Percentiles rank a stretch among this genome's conserved stretches.
These are phyloP conservation scores for Aleiodes sp. DNA, from an alignment of 1,140 invertebrate species.

Conservation along the genomic window DNA sequence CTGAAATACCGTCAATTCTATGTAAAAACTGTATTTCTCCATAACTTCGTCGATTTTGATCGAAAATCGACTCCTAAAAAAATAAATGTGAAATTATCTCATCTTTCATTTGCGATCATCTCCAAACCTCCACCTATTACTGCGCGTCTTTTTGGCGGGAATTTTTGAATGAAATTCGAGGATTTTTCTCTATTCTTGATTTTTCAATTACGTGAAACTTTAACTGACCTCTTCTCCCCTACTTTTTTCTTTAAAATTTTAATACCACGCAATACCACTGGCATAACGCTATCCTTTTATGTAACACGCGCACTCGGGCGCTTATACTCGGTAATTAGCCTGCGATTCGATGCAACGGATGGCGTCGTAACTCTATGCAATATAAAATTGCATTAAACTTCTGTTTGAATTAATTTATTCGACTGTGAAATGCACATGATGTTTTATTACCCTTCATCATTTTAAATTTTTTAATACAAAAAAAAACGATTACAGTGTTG, in stretches of 20 bases:
- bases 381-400: conserved; percentile 39
- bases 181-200: no score
- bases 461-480: neutral
- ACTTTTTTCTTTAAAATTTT: neutral
- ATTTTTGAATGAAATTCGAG: no score
- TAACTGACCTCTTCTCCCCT: neutral
- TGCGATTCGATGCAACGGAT: conserved; percentile 36
- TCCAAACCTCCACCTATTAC: no score
- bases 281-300: conserved; percentile 36
- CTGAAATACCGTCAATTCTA: no score
- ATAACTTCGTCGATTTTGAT: no score
- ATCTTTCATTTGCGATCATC: no score
- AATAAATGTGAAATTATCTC: no score
- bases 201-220: neutral
- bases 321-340: conserved; percentile 46
- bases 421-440: neutral
- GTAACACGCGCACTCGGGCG: conserved; percentile 29
- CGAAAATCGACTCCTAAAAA: no score
- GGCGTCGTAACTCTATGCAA: conserved; percentile 42
- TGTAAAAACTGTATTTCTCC: no score
- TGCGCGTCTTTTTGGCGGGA: no score
- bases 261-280: conserved; percentile 11
- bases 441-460: neutral
- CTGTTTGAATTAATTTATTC: conserved; percentile 11
- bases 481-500: neutral